Evolutionary conservation across 2,113 vertebrate species (phyloP), one percentile per base, ranked within the genome.

Genomic region (Phalacrocorax aristotelis): DNA sequence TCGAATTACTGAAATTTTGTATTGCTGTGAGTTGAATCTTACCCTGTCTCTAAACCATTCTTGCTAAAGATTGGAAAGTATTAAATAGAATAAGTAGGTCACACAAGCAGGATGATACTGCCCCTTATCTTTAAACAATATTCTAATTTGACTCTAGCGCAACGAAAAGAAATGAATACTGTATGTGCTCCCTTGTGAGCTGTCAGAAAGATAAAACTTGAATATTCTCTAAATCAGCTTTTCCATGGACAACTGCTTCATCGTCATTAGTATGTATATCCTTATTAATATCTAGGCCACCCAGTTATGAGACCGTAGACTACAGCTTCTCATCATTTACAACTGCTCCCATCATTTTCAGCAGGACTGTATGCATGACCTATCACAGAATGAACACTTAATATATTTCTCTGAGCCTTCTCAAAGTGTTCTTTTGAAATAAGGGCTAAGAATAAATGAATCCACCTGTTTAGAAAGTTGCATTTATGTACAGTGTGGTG

Each of bases 231-330:
- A 97, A 98, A 98, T 97, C 98, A 98, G 98, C 97, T 97, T 98
- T 98, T 95, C 91, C 79, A 76, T 38, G 96, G 97, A 96, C 98
- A 98, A 97, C 97, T 98, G 98, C 97, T 97, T 97, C 95, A 97
- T 98, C 97, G 97, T 98, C 97, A 98, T 98, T 98, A 98, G 97
- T 96, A 97, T 97, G 98, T 97, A 98, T 97, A 98, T 97, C 97
- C 97, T 97, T 97, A 93, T 97, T 98, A 98, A 97, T 98, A 98
- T 98, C 96, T 97, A 96, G 97, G 97, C 94, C 97, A 97, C 91
- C 93, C 91, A 82, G 84, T 89, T 96, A 96, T 38, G 86, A 89
- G 92, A 95, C 74, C 84, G 78, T 88, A 80, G 95, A 93, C 77
- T 94, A 74, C 76, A 89, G 76, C 84, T 95, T 95, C 96, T 93